Evolutionary conservation across 2,113 vertebrate genomes (phyloP), one percentile per base, ranked within the genome.

Genomic region (Scytalopus superciliaris): DNA sequence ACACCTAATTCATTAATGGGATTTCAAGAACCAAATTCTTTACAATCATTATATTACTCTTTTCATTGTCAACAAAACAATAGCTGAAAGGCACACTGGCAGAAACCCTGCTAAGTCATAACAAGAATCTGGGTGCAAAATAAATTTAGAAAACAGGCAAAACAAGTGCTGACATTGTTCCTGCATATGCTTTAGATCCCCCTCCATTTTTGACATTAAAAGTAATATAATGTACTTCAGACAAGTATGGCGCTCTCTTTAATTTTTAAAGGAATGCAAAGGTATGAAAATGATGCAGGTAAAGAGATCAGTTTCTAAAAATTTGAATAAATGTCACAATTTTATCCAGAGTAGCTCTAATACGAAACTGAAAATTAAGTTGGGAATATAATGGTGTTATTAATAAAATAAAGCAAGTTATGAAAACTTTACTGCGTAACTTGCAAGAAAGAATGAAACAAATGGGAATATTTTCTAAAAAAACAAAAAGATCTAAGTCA

Each of bases 21-120:
- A 70, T 70, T 66, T 69, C 4, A 49, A 77, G 66, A 39, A 6
- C 3, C 25, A 66, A 66, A 35, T 19, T 53, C 11, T 31, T 92
- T 62, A 63, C n/a, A 79, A 64, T 5, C 6, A 21, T 27, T 57
- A 40, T 13, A 59, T 40, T 40, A 40, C 11, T 72, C 47, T 72
- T 93, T 79, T 55, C 15, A 44, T 50, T 62, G 74, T 39, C n/a
- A 92, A 83, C 79, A 70, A 57, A 92, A 72, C 14, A 70, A 24
- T 27, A 78, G 16, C 5, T 63, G 47, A 81, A 5, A 45, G n/a
- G 52, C 19, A 45, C 31, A 67, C 7, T 59, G 33, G 39, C 21
- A 90, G 31, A 76, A 88, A 68, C 6, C 6, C 19, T 62, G 33
- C 2, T 47, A 55, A 83, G 59, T 33, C 30, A 67, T 16, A 23